phyloP scores from a whole-genome alignment of 2,888 invertebrate genomes.

The Lamproptera curius region DNA sequence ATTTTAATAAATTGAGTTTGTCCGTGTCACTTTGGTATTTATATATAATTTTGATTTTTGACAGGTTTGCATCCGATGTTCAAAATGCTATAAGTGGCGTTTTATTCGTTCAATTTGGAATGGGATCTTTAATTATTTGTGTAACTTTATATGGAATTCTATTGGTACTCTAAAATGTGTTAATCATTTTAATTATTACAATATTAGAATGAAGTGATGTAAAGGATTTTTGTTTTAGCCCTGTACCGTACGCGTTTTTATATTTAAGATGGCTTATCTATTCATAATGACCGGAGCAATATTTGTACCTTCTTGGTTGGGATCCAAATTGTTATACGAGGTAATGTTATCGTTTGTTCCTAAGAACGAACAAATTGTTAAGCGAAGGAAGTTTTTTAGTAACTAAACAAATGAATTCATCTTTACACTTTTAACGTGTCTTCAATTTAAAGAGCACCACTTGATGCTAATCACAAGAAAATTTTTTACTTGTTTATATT shows the following conservation, averaged over 20 bases:
- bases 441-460: background rate
- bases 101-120: constrained; percentile 52
- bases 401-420: no score
- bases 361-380: no score
- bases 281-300: constrained; percentile 8
- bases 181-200: constrained; percentile 16
- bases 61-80: constrained; percentile 11
- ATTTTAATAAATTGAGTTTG: background rate
- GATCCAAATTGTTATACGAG: constrained; percentile 6
- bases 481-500: no score
- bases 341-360: background rate
- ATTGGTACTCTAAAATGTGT: constrained; percentile 35
- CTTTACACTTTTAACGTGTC: no score
- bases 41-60: background rate
- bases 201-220: background rate
- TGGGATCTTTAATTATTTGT: constrained; percentile 51
- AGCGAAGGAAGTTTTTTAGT: no score
- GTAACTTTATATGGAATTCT: constrained; percentile 46
- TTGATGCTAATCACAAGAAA: no score
- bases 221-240: background rate
- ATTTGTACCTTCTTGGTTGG: constrained; percentile 12
- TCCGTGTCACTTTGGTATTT: background rate
- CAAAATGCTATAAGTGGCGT: constrained; percentile 44
- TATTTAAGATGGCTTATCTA: constrained; percentile 7
- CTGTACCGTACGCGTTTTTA: background rate